Conservation (phyloP, 2,797 vertebrate genomes). For the Aselliscus stoliczkanus region DNA sequence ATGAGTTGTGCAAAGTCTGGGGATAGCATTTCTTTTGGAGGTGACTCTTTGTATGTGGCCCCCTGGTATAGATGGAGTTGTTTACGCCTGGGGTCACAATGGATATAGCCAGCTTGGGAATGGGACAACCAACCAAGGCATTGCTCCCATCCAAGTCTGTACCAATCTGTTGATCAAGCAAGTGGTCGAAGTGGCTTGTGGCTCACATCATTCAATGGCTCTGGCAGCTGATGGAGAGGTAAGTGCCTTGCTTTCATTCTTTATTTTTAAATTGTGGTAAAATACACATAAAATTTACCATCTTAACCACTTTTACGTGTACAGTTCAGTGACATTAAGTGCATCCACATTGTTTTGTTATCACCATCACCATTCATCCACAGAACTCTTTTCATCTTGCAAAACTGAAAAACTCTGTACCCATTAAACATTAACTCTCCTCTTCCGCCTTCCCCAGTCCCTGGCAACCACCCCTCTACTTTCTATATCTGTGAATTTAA, state of each 20-base stretch:
- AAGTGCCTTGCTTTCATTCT: constrained; percentile 66
- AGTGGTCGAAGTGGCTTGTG: constrained; percentile 93
- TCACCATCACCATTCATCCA: neutral
- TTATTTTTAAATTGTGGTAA: neutral
- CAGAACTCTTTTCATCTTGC: neutral
- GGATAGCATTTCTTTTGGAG: neutral
- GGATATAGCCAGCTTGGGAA: constrained; percentile 97
- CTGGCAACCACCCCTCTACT: neutral
- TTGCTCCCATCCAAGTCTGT: constrained; percentile 90
- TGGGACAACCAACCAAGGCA: constrained; percentile 93
- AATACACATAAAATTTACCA: neutral
- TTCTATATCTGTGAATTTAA: neutral
- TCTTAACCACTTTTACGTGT: neutral
- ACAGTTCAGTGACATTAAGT: neutral
- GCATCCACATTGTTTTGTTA: neutral
- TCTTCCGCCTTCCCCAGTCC: neutral
- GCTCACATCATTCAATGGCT: constrained; percentile 96
- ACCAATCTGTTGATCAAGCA: constrained; percentile 92
- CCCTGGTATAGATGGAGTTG: constrained; percentile 89
- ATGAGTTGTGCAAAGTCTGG: neutral
- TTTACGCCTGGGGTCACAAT: constrained; percentile 97
- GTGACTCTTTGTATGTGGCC: constrained; percentile 23
- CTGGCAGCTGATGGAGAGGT: constrained; percentile 94
- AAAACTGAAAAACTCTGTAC: neutral
- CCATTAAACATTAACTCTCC: neutral